Base-by-base conservation (phyloP, 2,113 vertebrate genomes). In the Microcebus lehilahytsara region DNA sequence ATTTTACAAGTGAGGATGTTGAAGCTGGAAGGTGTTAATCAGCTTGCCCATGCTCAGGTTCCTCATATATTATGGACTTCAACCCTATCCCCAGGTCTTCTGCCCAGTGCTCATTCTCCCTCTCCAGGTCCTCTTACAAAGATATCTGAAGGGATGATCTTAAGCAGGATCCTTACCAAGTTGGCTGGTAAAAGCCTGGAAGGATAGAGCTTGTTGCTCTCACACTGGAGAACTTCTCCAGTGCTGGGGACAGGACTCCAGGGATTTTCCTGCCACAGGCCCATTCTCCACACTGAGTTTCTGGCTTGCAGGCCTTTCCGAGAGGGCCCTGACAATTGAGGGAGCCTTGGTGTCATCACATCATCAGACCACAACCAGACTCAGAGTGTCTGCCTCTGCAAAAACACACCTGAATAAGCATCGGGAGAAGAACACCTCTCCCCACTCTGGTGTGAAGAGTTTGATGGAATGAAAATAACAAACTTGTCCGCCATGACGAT, bases 361-460 rank as follows among this genome's bases (percentile, higher is more conserved):
- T 56, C 25, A n/a, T 83, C 89, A 92, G 78, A 37, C 22, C 34
- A 85, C 32, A 78, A 27, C 23, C 11, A 10, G 93, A 22, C 60
- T 53, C 56, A 32, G 78, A 34, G n/a, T 34, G 9, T 34, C 66
- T 60, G 40, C 60, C 58, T 96, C 84, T 67, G 67, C 51, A 92
- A 74, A 94, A 85, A 40, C 72, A 34, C 49, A 75, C 90, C 69
- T 84, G 84, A 93, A 92, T 22, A 66, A 95, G 92, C 84, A 60
- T 4, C 16, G 5, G 30, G 53, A 34, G 32, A 25, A 64, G 78
- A 89, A 58, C 30, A 32, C 64, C 17, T 77, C 64, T 91, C 13
- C 53, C 60, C 3, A 34, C 2, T 3, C 71, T 4, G 5, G 19
- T 17, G 46, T 37, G 27, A 85, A 91, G 72, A 80, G 81, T 83